phyloP scores from a whole-genome alignment of 2,113 vertebrate genomes.

The Chloropsis cyanopogon region DNA sequence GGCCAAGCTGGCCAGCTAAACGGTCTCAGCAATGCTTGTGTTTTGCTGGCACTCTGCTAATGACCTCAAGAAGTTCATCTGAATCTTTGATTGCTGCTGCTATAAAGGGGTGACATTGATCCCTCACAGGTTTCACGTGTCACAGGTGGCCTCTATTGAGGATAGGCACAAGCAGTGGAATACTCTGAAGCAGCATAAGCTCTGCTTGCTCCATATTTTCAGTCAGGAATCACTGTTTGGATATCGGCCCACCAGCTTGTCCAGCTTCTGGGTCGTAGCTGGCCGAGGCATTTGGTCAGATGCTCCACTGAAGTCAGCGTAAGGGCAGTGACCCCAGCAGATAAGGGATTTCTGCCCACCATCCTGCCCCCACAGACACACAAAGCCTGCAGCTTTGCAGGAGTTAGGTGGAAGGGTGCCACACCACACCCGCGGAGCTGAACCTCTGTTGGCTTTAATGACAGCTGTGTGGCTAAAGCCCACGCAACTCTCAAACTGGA shows the following conservation, averaged over 20 bases:
- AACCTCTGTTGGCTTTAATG: conserved; percentile 20
- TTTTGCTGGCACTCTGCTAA: background rate
- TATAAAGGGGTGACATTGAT: background rate
- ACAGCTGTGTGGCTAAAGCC: conserved; percentile 3
- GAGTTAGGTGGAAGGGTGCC: background rate
- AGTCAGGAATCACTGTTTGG: background rate
- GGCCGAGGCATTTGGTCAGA: background rate
- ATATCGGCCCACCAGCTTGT: background rate
- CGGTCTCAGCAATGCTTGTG: background rate
- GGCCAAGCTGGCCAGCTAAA: background rate
- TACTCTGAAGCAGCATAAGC: background rate
- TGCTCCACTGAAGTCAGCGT: background rate
- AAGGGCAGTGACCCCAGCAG: background rate
- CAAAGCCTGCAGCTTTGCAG: background rate
- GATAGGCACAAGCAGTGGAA: background rate
- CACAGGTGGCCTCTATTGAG: background rate
- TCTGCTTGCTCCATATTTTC: background rate
- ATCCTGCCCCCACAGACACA: background rate
- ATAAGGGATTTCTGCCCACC: background rate
- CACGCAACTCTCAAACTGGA: background rate
- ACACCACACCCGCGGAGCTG: background rate
- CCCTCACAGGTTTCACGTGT: background rate
- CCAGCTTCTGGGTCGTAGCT: background rate
- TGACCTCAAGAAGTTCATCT: background rate
- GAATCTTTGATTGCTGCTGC: background rate